Evolutionary conservation across 2,113 vertebrate species (phyloP).

Genomic region (Galemys pyrenaicus): DNA sequence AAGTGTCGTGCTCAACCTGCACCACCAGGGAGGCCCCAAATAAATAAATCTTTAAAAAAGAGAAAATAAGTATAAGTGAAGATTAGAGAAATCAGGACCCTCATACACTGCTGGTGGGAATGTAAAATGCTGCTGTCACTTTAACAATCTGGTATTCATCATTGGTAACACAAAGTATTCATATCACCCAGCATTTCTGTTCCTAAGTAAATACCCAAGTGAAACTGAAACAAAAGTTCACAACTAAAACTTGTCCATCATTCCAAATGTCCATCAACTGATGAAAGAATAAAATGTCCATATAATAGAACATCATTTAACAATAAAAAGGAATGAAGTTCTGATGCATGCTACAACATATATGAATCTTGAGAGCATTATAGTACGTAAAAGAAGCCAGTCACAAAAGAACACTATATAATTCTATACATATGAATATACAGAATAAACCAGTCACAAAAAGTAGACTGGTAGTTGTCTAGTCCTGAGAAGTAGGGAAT

Average conservation of each 20-base stretch:
- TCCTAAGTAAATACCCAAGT: not conserved
- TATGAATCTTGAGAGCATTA: too few relatives aligned
- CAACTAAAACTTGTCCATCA: not conserved
- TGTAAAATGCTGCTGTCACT: not conserved
- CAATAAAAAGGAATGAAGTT: too few relatives aligned
- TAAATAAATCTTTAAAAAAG: too few relatives aligned
- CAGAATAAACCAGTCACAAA: not conserved
- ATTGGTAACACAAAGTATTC: not conserved
- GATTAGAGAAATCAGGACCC: not conserved
- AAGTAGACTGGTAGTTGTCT: not conserved
- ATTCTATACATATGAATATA: not conserved
- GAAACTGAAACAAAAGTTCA: constrained; percentile 12
- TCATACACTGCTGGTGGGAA: not conserved
- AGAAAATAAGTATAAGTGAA: not conserved
- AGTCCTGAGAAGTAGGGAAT: not conserved
- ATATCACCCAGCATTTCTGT: not conserved
- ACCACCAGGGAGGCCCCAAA: too few relatives aligned
- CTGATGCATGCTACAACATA: too few relatives aligned
- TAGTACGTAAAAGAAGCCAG: not conserved
- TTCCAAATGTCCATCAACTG: not conserved
- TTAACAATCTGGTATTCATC: constrained; percentile 26
- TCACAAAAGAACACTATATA: not conserved
- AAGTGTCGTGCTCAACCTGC: too few relatives aligned
- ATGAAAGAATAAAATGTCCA: not conserved
- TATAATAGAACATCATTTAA: too few relatives aligned